Evolutionary conservation across 2,888 invertebrate species (phyloP), one percentile per base, ranked within the genome.

Genomic region (Heliothis peltigera): DNA sequence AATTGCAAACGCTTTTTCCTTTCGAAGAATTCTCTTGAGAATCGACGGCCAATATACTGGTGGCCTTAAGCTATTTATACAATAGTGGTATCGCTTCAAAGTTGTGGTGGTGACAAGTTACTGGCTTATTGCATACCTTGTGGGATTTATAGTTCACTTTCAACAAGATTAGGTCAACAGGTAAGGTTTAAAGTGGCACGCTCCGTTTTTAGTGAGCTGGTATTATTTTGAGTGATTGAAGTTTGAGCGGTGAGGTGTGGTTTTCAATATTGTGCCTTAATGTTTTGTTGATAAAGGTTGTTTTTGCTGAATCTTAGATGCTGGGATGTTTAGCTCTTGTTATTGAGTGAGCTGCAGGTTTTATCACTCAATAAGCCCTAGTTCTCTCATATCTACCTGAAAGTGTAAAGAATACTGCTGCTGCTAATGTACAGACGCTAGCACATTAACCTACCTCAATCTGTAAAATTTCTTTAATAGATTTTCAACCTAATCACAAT

Each of bases 1-100:
- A 70, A 77, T 63, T 66, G 77, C 58, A 52, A 63, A 58, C 44
- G 56, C 59, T 64, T 64, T 75, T 70, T 63, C 69, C 65, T 64
- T 49, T 19, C 18, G 4, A 15, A 7, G 42, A 51, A 58, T 61
- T 62, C 71, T 46, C 77, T 15, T 7, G 71, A 25, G 53, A 42
- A 75, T 43, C 56, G 58, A 61, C 52, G 64, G 70, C 52, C 63
- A 73, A 66, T 76, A 64, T 54, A 60, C 60, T 44, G 43, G 43
- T 60, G n/a, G 55, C 63, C 44, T 46, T 25, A 12, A 61, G 32
- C 59, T 73, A 69, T 73, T 64, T 69, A 69, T 60, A 73, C 19
- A 49, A 44, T 35, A 42, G 7, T 5, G 43, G 48, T 39, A 66
- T 66, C 32, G 56, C 61, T 61, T 53, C 5, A 42, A 71, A 71